Percentiles rank a stretch among this genome's conserved stretches.
Conservation (phyloP, 1,140 invertebrate species). For the Leptonema lineaticorne region DNA sequence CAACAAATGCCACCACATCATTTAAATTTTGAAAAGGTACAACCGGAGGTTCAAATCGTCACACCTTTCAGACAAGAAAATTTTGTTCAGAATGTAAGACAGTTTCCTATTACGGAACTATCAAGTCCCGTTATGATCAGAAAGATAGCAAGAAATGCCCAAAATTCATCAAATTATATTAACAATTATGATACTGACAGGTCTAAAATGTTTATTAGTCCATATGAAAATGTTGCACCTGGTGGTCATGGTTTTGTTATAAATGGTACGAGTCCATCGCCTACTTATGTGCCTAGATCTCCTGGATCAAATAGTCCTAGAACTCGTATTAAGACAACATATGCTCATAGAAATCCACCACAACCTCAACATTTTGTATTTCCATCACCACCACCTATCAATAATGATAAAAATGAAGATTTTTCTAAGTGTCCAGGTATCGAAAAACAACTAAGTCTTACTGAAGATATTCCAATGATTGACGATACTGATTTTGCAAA, state of each 20-base stretch:
- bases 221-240: constrained; percentile 57
- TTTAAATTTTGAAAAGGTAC: constrained; percentile 53
- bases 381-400: constrained; percentile 50
- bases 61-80: constrained; percentile 43
- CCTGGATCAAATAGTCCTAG: constrained; percentile 59
- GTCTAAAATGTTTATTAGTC: constrained; percentile 47
- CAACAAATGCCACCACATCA: constrained; percentile 37
- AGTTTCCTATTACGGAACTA: constrained; percentile 46
- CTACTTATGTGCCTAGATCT: constrained; percentile 54
- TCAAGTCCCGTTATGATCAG: constrained; percentile 55
- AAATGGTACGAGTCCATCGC: constrained; percentile 31
- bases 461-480: constrained; percentile 58
- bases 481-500: constrained; percentile 52
- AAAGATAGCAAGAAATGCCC: constrained; percentile 49
- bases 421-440: constrained; percentile 47
- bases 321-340: constrained; percentile 64
- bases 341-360: constrained; percentile 52
- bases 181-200: constrained; percentile 25
- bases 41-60: constrained; percentile 51
- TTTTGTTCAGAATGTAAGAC: constrained; percentile 45
- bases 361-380: constrained; percentile 56
- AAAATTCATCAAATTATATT: constrained; percentile 37
- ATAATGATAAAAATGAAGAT: background rate
- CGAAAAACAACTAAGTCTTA: constrained; percentile 54
- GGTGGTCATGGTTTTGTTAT: constrained; percentile 48